Conservation (phyloP, 2,797 vertebrate genomes). For the Furcifer pardalis region DNA sequence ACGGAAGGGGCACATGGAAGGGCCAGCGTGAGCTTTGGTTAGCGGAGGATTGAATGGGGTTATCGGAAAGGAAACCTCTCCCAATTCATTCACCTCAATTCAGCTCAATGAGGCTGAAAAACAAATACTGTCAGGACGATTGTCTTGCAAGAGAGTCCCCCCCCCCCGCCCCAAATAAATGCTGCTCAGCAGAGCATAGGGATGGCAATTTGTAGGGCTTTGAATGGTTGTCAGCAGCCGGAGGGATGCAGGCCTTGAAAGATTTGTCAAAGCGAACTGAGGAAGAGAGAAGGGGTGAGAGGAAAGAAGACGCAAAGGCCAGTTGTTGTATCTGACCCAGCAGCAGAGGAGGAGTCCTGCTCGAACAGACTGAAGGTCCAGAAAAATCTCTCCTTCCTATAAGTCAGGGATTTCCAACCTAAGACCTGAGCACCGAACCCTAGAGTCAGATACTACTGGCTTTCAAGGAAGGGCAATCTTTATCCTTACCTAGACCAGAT, state of each 20-base stretch:
- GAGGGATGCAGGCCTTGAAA: constrained; percentile 1
- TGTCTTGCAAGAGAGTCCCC: neutral
- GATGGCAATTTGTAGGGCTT: constrained; percentile 59
- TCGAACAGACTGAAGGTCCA: neutral
- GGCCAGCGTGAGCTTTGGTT: accelerated
- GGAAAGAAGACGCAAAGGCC: neutral
- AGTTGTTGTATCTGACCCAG: no score
- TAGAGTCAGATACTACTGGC: no score
- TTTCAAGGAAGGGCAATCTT: no score
- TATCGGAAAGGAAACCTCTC: neutral
- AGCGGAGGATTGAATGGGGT: no score
- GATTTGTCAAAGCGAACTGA: neutral
- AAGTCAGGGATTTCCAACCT: no score
- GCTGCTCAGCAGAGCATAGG: accelerated
- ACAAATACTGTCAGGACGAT: constrained; percentile 33
- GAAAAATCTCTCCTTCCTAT: neutral
- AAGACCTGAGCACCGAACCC: no score
- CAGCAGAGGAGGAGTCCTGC: no score
- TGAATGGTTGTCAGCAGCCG: constrained; percentile 49
- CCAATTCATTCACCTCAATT: neutral
- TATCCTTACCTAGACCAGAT: no score
- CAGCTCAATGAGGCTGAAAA: constrained; percentile 57
- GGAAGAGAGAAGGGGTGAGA: neutral
- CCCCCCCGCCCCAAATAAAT: neutral
- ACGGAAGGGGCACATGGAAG: accelerated